These are phyloP conservation scores for Pollachius pollachius DNA, from an alignment of 2,113 vertebrate species.

Conservation along the genomic window DNA sequence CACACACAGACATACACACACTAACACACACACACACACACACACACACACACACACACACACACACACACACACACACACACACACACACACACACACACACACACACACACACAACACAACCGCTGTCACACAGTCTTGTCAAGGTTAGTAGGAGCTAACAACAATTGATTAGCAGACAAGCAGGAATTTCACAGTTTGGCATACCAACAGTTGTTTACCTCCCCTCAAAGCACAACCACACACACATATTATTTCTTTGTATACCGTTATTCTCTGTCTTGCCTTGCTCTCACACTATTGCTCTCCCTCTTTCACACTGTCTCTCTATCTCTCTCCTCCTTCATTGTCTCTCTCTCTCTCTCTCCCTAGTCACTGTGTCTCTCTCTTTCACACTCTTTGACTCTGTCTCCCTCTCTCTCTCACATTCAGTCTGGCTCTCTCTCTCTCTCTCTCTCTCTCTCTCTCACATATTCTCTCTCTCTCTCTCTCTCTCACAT, in stretches of 20 bases:
- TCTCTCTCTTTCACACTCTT: neutral
- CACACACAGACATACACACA: neutral
- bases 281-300: neutral
- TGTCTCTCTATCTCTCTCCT: too few relatives aligned
- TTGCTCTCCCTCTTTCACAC: neutral
- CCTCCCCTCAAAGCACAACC: neutral
- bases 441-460: neutral
- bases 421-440: neutral
- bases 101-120: neutral
- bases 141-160: constrained; percentile 56
- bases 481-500: neutral
- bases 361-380: too few relatives aligned
- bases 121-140: neutral
- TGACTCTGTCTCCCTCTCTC: neutral
- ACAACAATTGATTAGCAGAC: constrained; percentile 43
- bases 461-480: neutral
- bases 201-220: constrained; percentile 29
- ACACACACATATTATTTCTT: neutral
- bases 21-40: too few relatives aligned
- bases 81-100: constrained; percentile 7
- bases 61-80: neutral
- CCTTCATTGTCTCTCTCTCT: neutral
- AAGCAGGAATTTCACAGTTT: constrained; percentile 38
- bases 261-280: neutral
- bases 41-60: too few relatives aligned